These are phyloP conservation scores for Podarcis cretensis DNA, from an alignment of 2,113 vertebrate species.

Conservation along the genomic window DNA sequence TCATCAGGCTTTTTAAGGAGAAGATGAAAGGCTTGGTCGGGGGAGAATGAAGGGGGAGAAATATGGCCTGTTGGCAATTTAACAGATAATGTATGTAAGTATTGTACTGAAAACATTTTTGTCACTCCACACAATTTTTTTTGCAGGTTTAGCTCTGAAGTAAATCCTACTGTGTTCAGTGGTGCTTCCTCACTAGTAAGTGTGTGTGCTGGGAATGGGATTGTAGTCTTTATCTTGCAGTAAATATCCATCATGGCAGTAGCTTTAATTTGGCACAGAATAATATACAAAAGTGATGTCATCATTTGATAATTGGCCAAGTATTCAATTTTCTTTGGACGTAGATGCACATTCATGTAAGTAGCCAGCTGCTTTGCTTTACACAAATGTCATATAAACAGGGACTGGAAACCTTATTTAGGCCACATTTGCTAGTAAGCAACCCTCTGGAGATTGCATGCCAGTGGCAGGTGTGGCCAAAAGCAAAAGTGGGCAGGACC, in stretches of 20 bases:
- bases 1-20: not conserved
- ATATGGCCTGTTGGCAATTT: not conserved
- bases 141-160: not conserved
- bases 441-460: too few relatives aligned
- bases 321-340: not conserved
- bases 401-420: too few relatives aligned
- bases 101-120: not conserved
- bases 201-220: too few relatives aligned
- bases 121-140: not conserved
- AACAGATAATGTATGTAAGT: not conserved
- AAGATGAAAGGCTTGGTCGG: not conserved
- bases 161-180: not conserved
- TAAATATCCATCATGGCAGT: not conserved
- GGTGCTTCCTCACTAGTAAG: not conserved
- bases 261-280: not conserved
- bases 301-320: not conserved
- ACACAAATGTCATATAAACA: too few relatives aligned
- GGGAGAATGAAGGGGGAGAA: not conserved
- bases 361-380: too few relatives aligned
- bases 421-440: too few relatives aligned
- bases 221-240: not conserved
- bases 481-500: too few relatives aligned
- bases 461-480: too few relatives aligned
- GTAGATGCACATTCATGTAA: not conserved
- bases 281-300: not conserved